These are phyloP conservation scores for Sarcophilus harrisii DNA, from an alignment of 2,797 vertebrate genomes.

Conservation along the genomic window DNA sequence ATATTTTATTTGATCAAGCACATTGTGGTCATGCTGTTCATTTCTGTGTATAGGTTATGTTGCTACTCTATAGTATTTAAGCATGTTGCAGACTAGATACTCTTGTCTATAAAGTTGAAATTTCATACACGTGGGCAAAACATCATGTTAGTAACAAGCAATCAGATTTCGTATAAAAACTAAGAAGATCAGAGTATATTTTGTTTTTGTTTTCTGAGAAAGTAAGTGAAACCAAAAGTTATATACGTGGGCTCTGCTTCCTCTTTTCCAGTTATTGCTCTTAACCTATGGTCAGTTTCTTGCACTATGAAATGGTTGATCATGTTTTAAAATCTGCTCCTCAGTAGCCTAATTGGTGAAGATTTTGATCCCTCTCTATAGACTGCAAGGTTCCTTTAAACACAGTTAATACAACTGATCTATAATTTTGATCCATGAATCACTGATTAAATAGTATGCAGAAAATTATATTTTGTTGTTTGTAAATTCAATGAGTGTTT, in stretches of 20 bases:
- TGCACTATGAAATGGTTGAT: neutral
- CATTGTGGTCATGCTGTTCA: neutral
- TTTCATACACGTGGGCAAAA: neutral
- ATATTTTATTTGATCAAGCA: neutral
- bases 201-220: neutral
- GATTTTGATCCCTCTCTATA: neutral
- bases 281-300: neutral
- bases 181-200: neutral
- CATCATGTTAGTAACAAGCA: neutral
- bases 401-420: neutral
- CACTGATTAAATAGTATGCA: neutral
- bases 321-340: neutral
- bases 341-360: neutral
- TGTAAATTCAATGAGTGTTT: neutral
- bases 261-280: neutral
- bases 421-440: neutral
- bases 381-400: neutral
- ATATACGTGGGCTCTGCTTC: neutral
- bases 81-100: neutral
- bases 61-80: neutral
- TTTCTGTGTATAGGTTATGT: neutral
- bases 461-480: neutral
- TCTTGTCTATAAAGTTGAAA: neutral
- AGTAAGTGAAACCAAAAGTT: neutral
- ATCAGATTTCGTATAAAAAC: neutral